These are phyloP conservation scores for Poeciliopsis turneri DNA, from an alignment of 2,797 vertebrate genomes.

Conservation along the genomic window DNA sequence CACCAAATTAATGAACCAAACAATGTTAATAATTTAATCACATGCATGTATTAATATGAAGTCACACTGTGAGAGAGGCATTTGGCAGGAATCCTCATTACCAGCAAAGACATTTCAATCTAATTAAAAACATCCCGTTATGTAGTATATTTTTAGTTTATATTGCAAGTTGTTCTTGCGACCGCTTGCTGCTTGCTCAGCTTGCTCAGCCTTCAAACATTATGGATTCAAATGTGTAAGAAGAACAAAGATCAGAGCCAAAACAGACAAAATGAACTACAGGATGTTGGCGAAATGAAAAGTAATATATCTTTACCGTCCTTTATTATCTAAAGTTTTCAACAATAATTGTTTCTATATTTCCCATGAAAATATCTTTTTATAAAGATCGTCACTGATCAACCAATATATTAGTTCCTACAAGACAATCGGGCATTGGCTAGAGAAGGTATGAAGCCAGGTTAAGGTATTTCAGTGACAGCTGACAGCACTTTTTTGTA, in stretches of 20 bases:
- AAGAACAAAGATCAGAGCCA: not conserved
- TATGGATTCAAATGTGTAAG: not conserved
- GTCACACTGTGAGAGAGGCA: slow-evolving; percentile 18
- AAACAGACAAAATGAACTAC: not conserved
- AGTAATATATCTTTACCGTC: not conserved
- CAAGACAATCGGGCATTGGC: not conserved
- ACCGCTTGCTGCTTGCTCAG: not conserved
- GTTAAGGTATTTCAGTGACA: not conserved
- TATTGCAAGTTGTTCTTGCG: not conserved
- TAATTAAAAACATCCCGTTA: not conserved
- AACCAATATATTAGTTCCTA: not conserved
- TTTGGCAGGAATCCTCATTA: slow-evolving; percentile 12
- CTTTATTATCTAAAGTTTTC: not conserved
- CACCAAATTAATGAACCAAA: slow-evolving; percentile 37
- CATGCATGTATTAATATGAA: slow-evolving; percentile 30
- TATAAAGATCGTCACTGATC: not conserved
- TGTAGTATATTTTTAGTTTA: slow-evolving; percentile 1
- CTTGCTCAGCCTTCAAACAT: not conserved
- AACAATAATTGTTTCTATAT: not conserved
- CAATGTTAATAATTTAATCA: slow-evolving; percentile 38
- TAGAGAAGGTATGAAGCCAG: not conserved
- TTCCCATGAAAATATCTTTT: not conserved
- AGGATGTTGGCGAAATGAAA: not conserved
- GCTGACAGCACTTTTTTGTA: not conserved
- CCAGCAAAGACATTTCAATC: not conserved